Evolutionary conservation across 2,888 invertebrate genomes (phyloP).

Genomic region (Biston stratarius): DNA sequence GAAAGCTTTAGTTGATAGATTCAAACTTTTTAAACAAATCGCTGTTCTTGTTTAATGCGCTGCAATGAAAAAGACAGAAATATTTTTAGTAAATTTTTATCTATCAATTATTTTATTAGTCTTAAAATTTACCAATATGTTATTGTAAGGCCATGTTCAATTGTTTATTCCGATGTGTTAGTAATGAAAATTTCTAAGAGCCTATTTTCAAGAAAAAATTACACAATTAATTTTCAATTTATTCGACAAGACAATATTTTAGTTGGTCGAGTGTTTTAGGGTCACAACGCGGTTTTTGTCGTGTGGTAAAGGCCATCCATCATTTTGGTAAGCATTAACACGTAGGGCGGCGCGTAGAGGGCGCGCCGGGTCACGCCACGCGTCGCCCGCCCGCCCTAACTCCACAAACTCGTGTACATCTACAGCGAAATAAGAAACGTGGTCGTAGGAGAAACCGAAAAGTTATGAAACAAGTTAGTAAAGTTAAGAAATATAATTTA

Average conservation of each 20-base stretch:
- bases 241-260: slow-evolving; percentile 10
- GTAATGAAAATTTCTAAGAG: background rate
- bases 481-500: slow-evolving; percentile 39
- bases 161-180: background rate
- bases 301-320: slow-evolving; percentile 66
- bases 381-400: slow-evolving; percentile 32
- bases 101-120: no score
- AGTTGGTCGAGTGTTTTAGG: slow-evolving; percentile 45
- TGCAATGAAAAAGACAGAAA: no score
- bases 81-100: no score
- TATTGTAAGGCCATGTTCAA: background rate
- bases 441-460: slow-evolving; percentile 27
- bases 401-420: slow-evolving; percentile 38
- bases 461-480: slow-evolving; percentile 41
- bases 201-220: background rate
- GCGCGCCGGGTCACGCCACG: slow-evolving; percentile 74
- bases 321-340: slow-evolving; percentile 75
- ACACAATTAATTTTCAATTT: slow-evolving; percentile 7
- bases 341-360: slow-evolving; percentile 65
- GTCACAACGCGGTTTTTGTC: slow-evolving; percentile 58
- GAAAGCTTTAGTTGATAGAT: no score
- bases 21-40: no score
- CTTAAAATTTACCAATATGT: no score
- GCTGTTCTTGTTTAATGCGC: no score
- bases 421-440: slow-evolving; percentile 40